These are phyloP conservation scores for Erebia ligea DNA, from an alignment of 2,888 invertebrate genomes.

Conservation along the genomic window DNA sequence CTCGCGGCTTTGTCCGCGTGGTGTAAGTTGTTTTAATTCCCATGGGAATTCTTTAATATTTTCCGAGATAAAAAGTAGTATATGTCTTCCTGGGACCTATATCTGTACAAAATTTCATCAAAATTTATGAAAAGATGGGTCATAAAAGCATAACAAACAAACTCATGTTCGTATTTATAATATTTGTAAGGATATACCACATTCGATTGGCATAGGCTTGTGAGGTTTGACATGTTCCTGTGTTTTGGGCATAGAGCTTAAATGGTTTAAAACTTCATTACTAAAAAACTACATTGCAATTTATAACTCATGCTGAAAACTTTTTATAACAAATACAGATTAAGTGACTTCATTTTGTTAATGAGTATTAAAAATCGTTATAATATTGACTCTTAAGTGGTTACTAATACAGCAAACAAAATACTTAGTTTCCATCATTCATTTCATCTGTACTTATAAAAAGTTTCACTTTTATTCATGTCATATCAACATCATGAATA, in stretches of 20 bases:
- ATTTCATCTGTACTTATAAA: conserved; percentile 13
- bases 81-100: too few species aligned
- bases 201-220: neutral
- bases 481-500: conserved; percentile 3
- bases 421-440: neutral
- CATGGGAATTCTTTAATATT: too few species aligned
- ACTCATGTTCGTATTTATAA: too few species aligned
- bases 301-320: neutral
- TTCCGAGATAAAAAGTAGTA: too few species aligned
- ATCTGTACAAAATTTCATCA: too few species aligned
- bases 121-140: too few species aligned
- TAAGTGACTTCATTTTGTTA: neutral
- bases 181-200: too few species aligned
- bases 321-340: conserved; percentile 18
- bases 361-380: neutral
- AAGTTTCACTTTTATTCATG: conserved; percentile 7
- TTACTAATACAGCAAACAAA: neutral
- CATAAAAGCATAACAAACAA: too few species aligned
- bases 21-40: too few species aligned
- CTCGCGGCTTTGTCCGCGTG: too few species aligned
- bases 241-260: conserved; percentile 10
- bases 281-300: conserved; percentile 9
- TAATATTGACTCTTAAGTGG: neutral
- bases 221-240: neutral
- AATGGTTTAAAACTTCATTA: conserved; percentile 7